Evolutionary conservation across 2,113 vertebrate genomes (phyloP).

Genomic region (Alligator mississippiensis): DNA sequence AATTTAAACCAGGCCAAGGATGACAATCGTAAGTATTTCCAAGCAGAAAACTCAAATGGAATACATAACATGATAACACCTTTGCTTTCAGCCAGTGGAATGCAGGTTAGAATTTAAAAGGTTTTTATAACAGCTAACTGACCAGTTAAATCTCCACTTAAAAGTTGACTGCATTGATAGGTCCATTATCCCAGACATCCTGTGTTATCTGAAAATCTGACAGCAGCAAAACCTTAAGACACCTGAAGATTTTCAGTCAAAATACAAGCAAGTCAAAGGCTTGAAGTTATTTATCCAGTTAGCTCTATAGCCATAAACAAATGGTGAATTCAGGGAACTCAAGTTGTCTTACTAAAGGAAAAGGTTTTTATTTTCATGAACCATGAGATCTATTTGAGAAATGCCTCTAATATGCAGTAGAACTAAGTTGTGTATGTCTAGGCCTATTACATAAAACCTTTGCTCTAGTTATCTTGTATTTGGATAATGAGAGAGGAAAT

Average conservation of each 20-base stretch:
- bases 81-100: background rate
- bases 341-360: conserved; percentile 33
- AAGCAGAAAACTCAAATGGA: conserved; percentile 28
- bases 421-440: background rate
- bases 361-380: background rate
- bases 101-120: background rate
- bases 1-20: conserved; percentile 59
- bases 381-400: background rate
- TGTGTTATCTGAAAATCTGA: conserved; percentile 34
- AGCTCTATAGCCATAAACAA: conserved; percentile 51
- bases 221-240: conserved; percentile 17
- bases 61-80: background rate
- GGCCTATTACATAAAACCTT: background rate
- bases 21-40: conserved; percentile 50
- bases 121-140: background rate
- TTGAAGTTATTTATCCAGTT: conserved; percentile 54
- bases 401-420: background rate
- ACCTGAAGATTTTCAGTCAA: conserved; percentile 63
- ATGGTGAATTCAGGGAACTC: conserved; percentile 27
- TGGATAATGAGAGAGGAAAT: background rate
- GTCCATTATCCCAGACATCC: background rate
- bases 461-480: background rate
- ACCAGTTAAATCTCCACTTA: background rate
- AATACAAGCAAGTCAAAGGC: conserved; percentile 23
- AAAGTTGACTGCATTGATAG: background rate